Percentiles rank a stretch among this genome's conserved stretches.
These are phyloP conservation scores for Cerceris ruficornis DNA, from an alignment of 2,888 invertebrate genomes.

Conservation along the genomic window DNA sequence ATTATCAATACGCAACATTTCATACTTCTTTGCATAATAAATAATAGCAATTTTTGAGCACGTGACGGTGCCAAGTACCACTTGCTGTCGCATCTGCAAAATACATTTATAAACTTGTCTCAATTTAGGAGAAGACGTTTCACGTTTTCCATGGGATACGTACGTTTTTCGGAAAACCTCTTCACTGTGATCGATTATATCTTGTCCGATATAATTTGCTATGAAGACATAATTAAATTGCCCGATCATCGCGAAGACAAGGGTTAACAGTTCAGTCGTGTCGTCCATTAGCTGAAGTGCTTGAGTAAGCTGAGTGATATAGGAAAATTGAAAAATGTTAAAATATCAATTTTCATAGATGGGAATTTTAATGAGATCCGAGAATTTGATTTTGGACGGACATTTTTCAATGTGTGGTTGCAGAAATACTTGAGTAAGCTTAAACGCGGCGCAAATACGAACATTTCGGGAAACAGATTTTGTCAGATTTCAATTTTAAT, in stretches of 20 bases:
- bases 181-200: conserved; percentile 4
- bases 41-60: conserved; percentile 32
- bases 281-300: background rate
- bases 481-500: too few relatives aligned
- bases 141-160: background rate
- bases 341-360: too few relatives aligned
- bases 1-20: background rate
- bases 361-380: too few relatives aligned
- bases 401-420: too few relatives aligned
- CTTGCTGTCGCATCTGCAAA: conserved; percentile 28
- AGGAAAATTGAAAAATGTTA: too few relatives aligned
- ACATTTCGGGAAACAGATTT: too few relatives aligned
- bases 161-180: conserved; percentile 8
- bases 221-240: conserved; percentile 9
- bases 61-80: conserved; percentile 30
- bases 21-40: conserved; percentile 23
- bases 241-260: background rate
- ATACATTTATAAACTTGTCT: too few relatives aligned
- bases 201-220: conserved; percentile 9
- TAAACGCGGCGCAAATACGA: too few relatives aligned
- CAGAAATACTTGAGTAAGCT: too few relatives aligned
- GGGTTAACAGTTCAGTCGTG: conserved; percentile 3
- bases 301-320: conserved; percentile 9
- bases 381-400: too few relatives aligned
- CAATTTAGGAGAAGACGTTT: too few relatives aligned